Evolutionary conservation across 2,113 vertebrate species (phyloP).

Genomic region (Odocoileus virginianus): DNA sequence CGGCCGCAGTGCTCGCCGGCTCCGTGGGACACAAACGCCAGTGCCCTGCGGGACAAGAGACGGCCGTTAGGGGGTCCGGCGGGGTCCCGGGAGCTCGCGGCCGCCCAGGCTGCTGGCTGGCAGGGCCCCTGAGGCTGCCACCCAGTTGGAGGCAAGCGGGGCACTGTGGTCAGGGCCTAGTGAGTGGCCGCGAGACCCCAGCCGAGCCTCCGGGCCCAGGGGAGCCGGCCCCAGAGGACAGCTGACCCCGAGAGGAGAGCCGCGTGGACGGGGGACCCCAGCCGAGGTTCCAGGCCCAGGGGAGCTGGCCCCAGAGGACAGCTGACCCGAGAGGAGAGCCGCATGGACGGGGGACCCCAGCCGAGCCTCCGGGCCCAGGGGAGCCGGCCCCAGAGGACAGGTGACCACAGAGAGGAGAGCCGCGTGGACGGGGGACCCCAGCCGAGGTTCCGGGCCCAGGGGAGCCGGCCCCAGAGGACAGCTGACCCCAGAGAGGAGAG

Average conservation of each 20-base stretch:
- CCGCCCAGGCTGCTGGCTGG: not conserved
- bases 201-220: not conserved
- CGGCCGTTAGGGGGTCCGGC: not conserved
- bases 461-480: not conserved
- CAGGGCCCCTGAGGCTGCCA: not conserved
- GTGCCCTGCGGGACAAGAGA: constrained; percentile 83
- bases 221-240: not conserved
- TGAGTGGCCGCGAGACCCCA: not conserved
- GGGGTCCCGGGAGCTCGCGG: not conserved
- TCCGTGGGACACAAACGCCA: constrained; percentile 91
- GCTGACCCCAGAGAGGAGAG: not conserved
- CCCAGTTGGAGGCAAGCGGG: not conserved
- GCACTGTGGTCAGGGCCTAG: not conserved
- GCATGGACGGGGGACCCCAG: fast-evolving
- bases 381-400: not conserved
- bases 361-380: not conserved
- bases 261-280: no score
- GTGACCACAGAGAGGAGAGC: not conserved
- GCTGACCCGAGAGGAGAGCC: not conserved
- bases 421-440: not conserved
- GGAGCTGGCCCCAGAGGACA: not conserved
- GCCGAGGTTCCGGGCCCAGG: not conserved
- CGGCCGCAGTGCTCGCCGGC: constrained; percentile 93
- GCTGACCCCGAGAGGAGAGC: not conserved
- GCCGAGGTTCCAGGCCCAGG: not conserved